A percentile compares a stretch with the other conserved stretches of the same genome.
phyloP scores from a whole-genome alignment of 2,113 vertebrate species.

The Misgurnus mizolepis region DNA sequence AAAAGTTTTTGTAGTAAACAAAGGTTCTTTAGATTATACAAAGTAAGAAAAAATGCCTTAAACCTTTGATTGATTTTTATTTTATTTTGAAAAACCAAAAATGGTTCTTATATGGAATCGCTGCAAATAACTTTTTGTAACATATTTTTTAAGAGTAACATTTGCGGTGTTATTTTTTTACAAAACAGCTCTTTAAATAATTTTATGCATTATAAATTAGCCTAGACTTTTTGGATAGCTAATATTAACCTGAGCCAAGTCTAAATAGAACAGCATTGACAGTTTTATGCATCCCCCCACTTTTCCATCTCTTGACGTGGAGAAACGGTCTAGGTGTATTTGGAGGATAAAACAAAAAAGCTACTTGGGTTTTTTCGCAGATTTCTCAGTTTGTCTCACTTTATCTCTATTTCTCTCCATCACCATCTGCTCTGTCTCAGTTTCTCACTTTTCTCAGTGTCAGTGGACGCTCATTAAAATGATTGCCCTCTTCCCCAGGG shows the following conservation, averaged over 20 bases:
- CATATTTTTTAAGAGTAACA: too few species aligned
- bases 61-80: too few species aligned
- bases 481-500: slow-evolving; percentile 15
- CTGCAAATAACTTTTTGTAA: too few species aligned
- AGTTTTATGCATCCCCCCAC: neutral
- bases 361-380: neutral
- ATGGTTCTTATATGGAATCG: too few species aligned
- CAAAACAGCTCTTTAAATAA: too few species aligned
- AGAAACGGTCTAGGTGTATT: slow-evolving; percentile 19
- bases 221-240: neutral
- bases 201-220: neutral
- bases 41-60: too few species aligned
- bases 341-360: neutral
- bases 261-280: neutral
- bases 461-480: slow-evolving; percentile 30
- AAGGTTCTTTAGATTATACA: too few species aligned
- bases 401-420: slow-evolving; percentile 26
- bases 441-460: slow-evolving; percentile 32
- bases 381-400: slow-evolving; percentile 11
- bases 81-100: too few species aligned
- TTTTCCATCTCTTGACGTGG: neutral
- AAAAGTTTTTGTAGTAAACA: too few species aligned
- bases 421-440: slow-evolving; percentile 11
- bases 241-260: neutral
- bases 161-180: too few species aligned